Evolutionary conservation across 2,113 vertebrate genomes (phyloP).

Genomic region (Crotalus viridis): DNA sequence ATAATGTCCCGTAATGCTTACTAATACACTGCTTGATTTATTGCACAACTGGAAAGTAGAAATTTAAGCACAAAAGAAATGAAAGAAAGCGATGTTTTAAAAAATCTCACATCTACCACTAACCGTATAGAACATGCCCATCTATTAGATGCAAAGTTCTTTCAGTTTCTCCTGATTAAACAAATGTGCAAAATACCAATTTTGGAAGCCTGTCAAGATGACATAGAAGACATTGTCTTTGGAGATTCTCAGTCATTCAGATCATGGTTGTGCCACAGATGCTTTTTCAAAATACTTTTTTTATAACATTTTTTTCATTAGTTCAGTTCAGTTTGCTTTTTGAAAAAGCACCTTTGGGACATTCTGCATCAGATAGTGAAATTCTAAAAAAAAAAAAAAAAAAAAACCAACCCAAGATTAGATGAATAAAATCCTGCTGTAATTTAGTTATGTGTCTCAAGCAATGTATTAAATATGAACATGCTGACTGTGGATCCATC

Average conservation of each 20-base stretch:
- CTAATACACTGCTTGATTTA: background rate
- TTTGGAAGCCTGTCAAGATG: background rate
- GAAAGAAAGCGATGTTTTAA: background rate
- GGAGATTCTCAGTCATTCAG: background rate
- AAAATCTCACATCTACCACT: background rate
- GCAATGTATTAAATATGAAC: background rate
- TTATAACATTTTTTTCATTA: background rate
- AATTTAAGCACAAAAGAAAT: background rate
- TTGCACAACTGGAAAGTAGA: background rate
- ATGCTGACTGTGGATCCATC: background rate
- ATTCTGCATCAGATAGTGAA: background rate
- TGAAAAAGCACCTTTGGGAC: background rate
- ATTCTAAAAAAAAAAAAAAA: too few relatives aligned
- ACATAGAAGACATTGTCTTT: background rate
- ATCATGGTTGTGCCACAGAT: background rate
- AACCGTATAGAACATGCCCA: background rate
- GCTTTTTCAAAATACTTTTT: background rate
- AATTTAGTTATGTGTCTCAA: background rate
- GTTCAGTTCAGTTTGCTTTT: background rate
- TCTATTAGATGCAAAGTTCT: background rate
- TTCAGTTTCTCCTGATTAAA: background rate
- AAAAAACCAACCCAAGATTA: background rate
- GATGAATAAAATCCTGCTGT: background rate
- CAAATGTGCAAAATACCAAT: background rate
- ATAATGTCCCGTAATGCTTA: background rate